Evolutionary conservation across 2,113 vertebrate species (phyloP).

Genomic region (Neomonachus schauinslandi): DNA sequence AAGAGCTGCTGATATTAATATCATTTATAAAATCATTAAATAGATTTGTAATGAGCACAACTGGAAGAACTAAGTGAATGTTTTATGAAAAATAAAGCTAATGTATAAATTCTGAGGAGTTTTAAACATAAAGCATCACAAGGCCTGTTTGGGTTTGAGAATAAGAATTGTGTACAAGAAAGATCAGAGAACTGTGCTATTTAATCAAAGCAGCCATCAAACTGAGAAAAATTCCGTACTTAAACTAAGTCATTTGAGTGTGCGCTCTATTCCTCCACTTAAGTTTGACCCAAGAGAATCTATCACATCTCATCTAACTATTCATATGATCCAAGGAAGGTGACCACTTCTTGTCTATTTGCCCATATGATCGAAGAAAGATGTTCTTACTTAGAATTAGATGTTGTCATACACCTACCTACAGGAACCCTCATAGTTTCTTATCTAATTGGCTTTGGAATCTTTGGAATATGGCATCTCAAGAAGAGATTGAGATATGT

Average conservation of each 20-base stretch:
- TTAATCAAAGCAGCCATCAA: neutral
- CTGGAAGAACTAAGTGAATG: neutral
- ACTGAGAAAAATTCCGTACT: neutral
- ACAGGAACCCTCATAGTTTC: neutral
- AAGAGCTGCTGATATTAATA: neutral
- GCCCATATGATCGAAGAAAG: neutral
- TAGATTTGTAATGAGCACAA: neutral
- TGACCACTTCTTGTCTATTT: neutral
- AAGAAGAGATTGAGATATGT: neutral
- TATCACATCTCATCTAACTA: neutral
- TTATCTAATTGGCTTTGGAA: neutral
- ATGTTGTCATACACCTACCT: neutral
- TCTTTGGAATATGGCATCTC: neutral
- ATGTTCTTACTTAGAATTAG: neutral
- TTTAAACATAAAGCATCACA: neutral
- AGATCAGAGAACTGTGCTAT: neutral
- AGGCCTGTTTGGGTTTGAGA: neutral
- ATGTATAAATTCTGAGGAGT: neutral
- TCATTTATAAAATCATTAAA: neutral
- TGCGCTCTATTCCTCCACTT: neutral
- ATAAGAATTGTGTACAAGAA: neutral
- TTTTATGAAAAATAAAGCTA: constrained; percentile 1
- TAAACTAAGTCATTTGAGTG: neutral
- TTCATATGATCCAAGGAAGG: neutral
- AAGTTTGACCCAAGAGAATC: neutral